Conservation (phyloP, 2,113 vertebrate genomes). For the Cyprinus carpio region DNA sequence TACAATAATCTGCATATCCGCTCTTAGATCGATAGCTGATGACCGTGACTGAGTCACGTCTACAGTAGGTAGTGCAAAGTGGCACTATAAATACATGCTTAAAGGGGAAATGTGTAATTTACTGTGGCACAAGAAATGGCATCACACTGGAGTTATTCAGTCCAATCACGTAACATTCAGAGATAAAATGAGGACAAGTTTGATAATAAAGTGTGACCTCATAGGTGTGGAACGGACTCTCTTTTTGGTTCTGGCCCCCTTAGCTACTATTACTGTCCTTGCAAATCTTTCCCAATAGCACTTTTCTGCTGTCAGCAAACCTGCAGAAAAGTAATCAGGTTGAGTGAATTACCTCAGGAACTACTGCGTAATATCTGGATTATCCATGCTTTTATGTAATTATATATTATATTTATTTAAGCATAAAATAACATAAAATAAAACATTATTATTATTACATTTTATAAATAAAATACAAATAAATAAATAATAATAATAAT, state of each 20-base stretch:
- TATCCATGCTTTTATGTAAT: background rate
- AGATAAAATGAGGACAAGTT: background rate
- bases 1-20: constrained; percentile 48
- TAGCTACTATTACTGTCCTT: background rate
- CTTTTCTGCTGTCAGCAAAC: background rate
- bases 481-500: too few relatives aligned
- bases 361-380: background rate
- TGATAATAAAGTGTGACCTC: background rate
- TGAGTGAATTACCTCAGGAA: background rate
- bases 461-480: too few relatives aligned
- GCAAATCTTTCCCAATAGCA: background rate
- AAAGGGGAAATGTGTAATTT: constrained; percentile 10
- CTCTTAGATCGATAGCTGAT: constrained; percentile 61
- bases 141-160: background rate
- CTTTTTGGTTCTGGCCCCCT: background rate
- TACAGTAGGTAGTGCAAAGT: constrained; percentile 40
- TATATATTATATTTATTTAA: background rate
- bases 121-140: background rate
- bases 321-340: background rate
- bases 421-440: too few relatives aligned
- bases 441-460: too few relatives aligned
- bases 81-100: constrained; percentile 41
- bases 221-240: too few relatives aligned
- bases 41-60: constrained; percentile 31
- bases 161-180: background rate